phyloP scores from a whole-genome alignment of 2,888 invertebrate genomes.

The Tanypteryx hageni region DNA sequence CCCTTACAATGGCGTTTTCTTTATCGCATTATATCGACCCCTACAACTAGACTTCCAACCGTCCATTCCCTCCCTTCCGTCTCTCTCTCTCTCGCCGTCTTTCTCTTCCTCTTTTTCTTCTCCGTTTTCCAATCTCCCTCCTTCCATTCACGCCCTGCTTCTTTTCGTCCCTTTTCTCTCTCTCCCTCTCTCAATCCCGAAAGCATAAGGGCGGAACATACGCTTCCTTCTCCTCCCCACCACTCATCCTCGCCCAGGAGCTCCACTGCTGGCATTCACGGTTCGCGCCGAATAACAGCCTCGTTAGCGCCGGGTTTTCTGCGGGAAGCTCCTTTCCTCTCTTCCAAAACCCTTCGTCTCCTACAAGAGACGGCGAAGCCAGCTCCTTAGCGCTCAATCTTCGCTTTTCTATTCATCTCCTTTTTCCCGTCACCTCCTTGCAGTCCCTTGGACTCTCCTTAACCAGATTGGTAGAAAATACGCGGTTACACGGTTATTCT shows the following conservation, averaged over 20 bases:
- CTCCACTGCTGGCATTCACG: not conserved
- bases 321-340: not conserved
- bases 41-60: not conserved
- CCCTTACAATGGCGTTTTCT: not conserved
- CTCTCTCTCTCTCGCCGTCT: not conserved
- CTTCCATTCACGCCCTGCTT: not conserved
- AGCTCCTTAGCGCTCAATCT: not conserved
- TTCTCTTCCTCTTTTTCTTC: not conserved
- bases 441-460: not conserved
- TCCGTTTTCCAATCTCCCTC: not conserved
- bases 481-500: not conserved
- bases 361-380: not conserved
- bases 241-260: not conserved
- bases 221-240: not conserved
- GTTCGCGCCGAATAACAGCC: conserved; percentile 8
- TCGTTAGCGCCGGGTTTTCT: not conserved
- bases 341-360: not conserved
- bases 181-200: not conserved
- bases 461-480: not conserved
- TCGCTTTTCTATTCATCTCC: not conserved
- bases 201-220: conserved; percentile 7
- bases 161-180: too few relatives aligned
- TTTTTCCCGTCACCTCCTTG: not conserved
- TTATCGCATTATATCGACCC: not conserved
- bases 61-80: not conserved